These are phyloP conservation scores for Timandra comae DNA, from an alignment of 2,888 invertebrate species.

Conservation along the genomic window DNA sequence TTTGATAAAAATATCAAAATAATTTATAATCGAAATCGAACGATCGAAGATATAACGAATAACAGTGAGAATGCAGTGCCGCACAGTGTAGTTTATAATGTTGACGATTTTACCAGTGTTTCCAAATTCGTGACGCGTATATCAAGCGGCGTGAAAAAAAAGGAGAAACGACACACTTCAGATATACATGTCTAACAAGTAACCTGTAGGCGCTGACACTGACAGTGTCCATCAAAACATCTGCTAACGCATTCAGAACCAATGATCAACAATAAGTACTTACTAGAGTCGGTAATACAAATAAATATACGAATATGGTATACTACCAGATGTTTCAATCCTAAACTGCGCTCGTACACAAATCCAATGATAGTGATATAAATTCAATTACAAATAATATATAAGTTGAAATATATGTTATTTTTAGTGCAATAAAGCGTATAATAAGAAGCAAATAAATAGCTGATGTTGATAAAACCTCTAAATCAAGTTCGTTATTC, in stretches of 20 bases:
- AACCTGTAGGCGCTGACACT: slow-evolving; percentile 35
- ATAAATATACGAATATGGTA: too few species aligned
- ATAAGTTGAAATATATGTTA: slow-evolving; percentile 12
- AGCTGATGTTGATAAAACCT: slow-evolving; percentile 37
- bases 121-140: slow-evolving; percentile 69
- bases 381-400: slow-evolving; percentile 4
- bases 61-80: slow-evolving; percentile 37
- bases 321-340: slow-evolving; percentile 19
- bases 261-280: too few species aligned
- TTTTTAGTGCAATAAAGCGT: slow-evolving; percentile 48
- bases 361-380: slow-evolving; percentile 25
- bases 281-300: too few species aligned
- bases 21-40: slow-evolving; percentile 21
- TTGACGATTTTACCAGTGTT: slow-evolving; percentile 71
- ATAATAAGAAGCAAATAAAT: slow-evolving; percentile 51
- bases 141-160: slow-evolving; percentile 76
- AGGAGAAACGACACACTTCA: slow-evolving; percentile 73
- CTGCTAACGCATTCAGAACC: too few species aligned
- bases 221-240: slow-evolving; percentile 11
- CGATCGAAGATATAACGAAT: slow-evolving; percentile 24
- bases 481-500: slow-evolving; percentile 41
- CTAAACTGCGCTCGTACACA: slow-evolving; percentile 36
- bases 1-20: too few species aligned
- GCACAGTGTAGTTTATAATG: slow-evolving; percentile 48
- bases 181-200: slow-evolving; percentile 50